Evolutionary conservation across 2,113 vertebrate genomes (phyloP), one percentile per base, ranked within the genome.

Genomic region (Dunckerocampus dactyliophorus): DNA sequence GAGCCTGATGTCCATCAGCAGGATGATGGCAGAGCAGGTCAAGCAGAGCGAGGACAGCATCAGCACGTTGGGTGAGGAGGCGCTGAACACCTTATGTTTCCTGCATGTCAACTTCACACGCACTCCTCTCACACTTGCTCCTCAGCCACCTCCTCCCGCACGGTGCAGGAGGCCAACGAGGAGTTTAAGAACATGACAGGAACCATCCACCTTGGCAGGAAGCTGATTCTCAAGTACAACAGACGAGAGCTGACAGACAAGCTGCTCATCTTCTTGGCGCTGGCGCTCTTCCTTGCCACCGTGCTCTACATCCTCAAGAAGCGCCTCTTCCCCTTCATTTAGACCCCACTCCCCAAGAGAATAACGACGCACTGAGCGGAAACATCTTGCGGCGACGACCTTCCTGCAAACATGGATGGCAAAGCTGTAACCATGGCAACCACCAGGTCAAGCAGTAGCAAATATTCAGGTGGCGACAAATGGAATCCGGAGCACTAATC

Each of bases 271-370:
- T 95, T 97, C 62, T 90, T 98, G 0, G 96, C 95, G 3, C 72
- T 98, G 6, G 95, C 94, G 21, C 92, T 98, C 3, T 98, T 98
- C 80, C 80, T 97, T 16, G 94, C 93, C 21, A 98, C 96, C 0
- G 95, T 98, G 47, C 92, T 98, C 66, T 98, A 96, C 75, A 97
- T 98, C 72, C 80, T 98, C 43, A 97, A 98, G 69, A 98, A 98
- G 75, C 92, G 96, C 37, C 90, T 98, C 43, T 93, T 96, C 37
- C 95, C 94, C 0, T 97, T 97, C 71, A 75, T 95, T 68, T 95
- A 86, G 85, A 14, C 39, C 39, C 37, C 39, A 2, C 12, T 14
- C 39, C 12, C 39, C 39, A 14, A 6, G 1, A 4, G 39, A 14
- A 12, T 47, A 47, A 8, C 10, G 11, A 49, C 20, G 12, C n/a